Evolutionary conservation across 2,797 vertebrate genomes (phyloP).

Genomic region (Anas bahamensis): DNA sequence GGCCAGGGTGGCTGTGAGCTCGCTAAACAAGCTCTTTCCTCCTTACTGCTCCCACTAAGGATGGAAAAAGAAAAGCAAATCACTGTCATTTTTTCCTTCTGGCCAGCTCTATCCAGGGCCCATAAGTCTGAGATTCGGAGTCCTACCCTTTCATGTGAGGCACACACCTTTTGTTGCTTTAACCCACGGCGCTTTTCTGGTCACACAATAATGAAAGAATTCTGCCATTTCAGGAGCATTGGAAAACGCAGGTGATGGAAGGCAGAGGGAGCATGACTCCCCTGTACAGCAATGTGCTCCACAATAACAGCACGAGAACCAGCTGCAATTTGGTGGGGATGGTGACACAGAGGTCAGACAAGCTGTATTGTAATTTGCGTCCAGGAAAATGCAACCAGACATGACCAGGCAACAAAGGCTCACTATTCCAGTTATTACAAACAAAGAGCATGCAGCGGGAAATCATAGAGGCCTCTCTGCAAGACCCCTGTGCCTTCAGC

Average conservation of each 20-base stretch:
- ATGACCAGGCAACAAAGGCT: conserved; percentile 52
- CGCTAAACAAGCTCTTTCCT: background rate
- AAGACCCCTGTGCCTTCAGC: conserved; percentile 42
- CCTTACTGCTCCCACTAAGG: background rate
- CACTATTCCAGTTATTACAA: conserved; percentile 38
- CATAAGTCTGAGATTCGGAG: background rate
- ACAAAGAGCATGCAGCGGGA: conserved; percentile 19
- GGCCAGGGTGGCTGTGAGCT: background rate
- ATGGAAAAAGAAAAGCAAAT: background rate
- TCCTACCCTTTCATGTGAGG: background rate
- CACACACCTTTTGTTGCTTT: background rate
- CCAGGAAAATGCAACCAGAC: conserved; percentile 51
- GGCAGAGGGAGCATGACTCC: background rate
- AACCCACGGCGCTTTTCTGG: background rate
- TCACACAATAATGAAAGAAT: conserved; percentile 13
- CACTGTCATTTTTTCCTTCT: background rate
- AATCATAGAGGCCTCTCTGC: conserved; percentile 21
- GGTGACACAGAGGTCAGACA: conserved; percentile 53
- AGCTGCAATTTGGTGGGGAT: conserved; percentile 50
- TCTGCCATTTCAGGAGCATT: background rate
- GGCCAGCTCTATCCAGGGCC: background rate
- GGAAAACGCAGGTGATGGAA: background rate
- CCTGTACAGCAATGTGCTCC: background rate
- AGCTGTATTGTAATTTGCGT: conserved; percentile 47
- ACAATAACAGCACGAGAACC: conserved; percentile 47